A percentile compares a stretch with the other conserved stretches of the same genome.
Evolutionary conservation across 2,888 invertebrate species (phyloP).

Genomic region (Aphidius colemani): DNA sequence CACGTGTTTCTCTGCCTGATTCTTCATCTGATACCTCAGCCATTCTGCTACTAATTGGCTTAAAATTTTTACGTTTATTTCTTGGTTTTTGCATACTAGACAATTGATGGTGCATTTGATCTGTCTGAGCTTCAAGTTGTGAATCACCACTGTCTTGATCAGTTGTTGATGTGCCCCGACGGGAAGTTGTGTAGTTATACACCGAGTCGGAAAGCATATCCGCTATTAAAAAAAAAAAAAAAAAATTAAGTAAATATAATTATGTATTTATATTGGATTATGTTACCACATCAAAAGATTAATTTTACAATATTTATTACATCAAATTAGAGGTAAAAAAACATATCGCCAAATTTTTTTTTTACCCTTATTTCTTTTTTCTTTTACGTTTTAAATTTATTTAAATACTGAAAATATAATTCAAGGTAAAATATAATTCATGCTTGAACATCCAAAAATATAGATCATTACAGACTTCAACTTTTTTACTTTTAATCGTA

Average conservation of each 20-base stretch:
- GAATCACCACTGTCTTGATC: slow-evolving; percentile 56
- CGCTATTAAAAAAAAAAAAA: slow-evolving; percentile 45
- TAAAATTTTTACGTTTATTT: slow-evolving; percentile 64
- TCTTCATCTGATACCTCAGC: slow-evolving; percentile 59
- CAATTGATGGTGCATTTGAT: slow-evolving; percentile 40
- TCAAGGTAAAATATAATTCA: no score
- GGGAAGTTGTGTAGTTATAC: slow-evolving; percentile 58
- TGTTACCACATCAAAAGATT: neutral
- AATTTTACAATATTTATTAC: no score
- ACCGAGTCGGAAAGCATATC: slow-evolving; percentile 60
- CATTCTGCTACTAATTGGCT: slow-evolving; percentile 60
- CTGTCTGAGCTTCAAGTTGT: slow-evolving; percentile 52
- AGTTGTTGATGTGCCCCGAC: slow-evolving; percentile 48
- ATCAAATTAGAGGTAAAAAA: no score
- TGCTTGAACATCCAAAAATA: no score
- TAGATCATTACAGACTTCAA: no score
- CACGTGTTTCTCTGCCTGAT: slow-evolving; percentile 43
- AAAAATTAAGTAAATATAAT: slow-evolving; percentile 13
- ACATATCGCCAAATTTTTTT: no score
- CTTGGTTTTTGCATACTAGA: slow-evolving; percentile 54
- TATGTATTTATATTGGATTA: slow-evolving; percentile 16
- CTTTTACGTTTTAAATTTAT: no score
- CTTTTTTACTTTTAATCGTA: no score
- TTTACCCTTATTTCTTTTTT: no score
- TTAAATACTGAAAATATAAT: no score